Percentiles rank a stretch among this genome's conserved stretches.
phyloP scores from a whole-genome alignment of 2,888 invertebrate species.

The Prosapia bicincta region DNA sequence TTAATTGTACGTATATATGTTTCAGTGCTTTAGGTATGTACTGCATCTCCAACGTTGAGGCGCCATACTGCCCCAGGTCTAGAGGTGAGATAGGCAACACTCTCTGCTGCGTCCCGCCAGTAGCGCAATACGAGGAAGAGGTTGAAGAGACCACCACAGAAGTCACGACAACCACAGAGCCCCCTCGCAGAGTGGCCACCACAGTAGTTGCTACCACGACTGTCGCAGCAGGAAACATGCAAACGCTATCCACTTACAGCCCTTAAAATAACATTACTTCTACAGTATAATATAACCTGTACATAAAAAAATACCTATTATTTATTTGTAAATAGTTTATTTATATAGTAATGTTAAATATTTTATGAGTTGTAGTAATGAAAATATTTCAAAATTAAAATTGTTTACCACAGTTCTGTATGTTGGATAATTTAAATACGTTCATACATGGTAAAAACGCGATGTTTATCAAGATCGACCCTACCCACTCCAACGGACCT shows the following conservation, averaged over 20 bases:
- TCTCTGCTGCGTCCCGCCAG: constrained; percentile 58
- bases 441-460: too few relatives aligned
- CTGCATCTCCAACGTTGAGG: constrained; percentile 57
- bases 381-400: too few relatives aligned
- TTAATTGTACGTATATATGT: too few relatives aligned
- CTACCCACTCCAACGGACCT: too few relatives aligned
- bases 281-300: too few relatives aligned
- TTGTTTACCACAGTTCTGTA: too few relatives aligned
- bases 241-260: background rate
- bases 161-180: background rate
- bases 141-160: constrained; percentile 9
- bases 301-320: too few relatives aligned
- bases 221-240: background rate
- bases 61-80: constrained; percentile 67
- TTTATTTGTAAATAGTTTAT: too few relatives aligned
- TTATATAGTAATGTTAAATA: too few relatives aligned
- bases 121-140: background rate
- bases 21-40: constrained; percentile 64
- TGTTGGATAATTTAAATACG: too few relatives aligned
- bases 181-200: constrained; percentile 13
- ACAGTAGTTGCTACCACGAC: constrained; percentile 14
- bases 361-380: too few relatives aligned
- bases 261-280: background rate
- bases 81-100: constrained; percentile 56
- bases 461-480: too few relatives aligned